phyloP scores from a whole-genome alignment of 2,113 vertebrate genomes.

The Carassius carassius region DNA sequence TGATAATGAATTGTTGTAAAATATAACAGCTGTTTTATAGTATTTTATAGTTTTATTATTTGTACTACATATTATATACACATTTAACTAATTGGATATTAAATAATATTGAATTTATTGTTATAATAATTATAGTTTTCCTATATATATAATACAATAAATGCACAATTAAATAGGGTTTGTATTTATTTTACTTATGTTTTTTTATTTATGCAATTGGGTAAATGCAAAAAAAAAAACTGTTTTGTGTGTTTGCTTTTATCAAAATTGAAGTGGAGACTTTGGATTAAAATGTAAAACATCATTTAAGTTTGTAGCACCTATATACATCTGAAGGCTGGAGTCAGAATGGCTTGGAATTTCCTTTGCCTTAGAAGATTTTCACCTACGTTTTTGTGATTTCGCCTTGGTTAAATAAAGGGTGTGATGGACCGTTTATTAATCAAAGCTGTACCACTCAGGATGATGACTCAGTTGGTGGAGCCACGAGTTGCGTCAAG shows the following conservation, averaged over 20 bases:
- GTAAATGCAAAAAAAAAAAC: neutral
- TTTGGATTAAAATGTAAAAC: neutral
- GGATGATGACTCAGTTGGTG: slow-evolving; percentile 6
- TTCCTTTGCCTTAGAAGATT: neutral
- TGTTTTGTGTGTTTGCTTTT: neutral
- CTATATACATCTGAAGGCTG: neutral
- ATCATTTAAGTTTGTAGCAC: neutral
- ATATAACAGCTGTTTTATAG: neutral
- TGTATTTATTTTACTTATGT: neutral
- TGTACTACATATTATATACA: neutral
- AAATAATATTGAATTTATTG: neutral
- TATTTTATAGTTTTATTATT: neutral
- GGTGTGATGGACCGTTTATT: neutral
- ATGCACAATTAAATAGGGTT: neutral
- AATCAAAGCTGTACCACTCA: neutral
- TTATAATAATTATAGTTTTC: neutral
- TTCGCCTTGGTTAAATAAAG: neutral
- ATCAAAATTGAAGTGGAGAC: neutral
- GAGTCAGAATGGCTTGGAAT: neutral
- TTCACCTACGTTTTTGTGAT: neutral
- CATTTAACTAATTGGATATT: neutral
- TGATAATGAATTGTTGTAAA: neutral
- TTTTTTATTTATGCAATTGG: neutral
- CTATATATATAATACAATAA: neutral
- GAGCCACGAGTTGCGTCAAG: slow-evolving; percentile 49